Percentiles rank a stretch among this genome's conserved stretches.
These are phyloP conservation scores for Drosophila paracracens DNA, from an alignment of 2,888 invertebrate genomes.

Conservation along the genomic window DNA sequence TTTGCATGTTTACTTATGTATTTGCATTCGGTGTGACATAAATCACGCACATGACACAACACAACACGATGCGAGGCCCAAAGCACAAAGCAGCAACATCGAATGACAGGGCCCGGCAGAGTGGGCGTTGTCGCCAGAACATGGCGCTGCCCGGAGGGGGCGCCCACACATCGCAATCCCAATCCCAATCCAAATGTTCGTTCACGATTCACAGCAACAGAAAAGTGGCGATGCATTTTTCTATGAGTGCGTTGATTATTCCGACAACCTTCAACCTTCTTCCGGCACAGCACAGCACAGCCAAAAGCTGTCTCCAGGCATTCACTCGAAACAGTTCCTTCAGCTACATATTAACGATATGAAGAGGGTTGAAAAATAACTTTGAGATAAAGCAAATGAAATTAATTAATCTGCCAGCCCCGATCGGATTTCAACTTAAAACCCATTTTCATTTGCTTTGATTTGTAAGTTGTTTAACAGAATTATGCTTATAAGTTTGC, in stretches of 20 bases:
- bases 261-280: conserved; percentile 32
- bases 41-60: conserved; percentile 68
- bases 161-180: conserved; percentile 38
- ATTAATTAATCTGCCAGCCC: conserved; percentile 59
- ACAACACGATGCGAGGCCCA: conserved; percentile 46
- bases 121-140: conserved; percentile 42
- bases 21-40: conserved; percentile 79
- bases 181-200: background rate
- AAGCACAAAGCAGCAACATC: conserved; percentile 66
- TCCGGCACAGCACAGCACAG: background rate
- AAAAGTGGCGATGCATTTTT: conserved; percentile 75
- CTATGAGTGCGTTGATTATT: conserved; percentile 74
- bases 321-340: background rate
- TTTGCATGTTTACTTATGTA: conserved; percentile 79
- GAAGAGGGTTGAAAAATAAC: conserved; percentile 16
- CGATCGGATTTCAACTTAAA: conserved; percentile 22
- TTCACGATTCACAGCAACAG: conserved; percentile 44
- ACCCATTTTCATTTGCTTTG: conserved; percentile 14
- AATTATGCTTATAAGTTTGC: background rate
- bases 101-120: conserved; percentile 1
- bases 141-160: conserved; percentile 7
- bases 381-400: conserved; percentile 43
- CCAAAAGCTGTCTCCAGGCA: conserved; percentile 1
- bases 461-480: background rate
- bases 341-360: conserved; percentile 7